Evolutionary conservation across 1,140 invertebrate genomes (phyloP).

Genomic region (Polypedilum pembai): DNA sequence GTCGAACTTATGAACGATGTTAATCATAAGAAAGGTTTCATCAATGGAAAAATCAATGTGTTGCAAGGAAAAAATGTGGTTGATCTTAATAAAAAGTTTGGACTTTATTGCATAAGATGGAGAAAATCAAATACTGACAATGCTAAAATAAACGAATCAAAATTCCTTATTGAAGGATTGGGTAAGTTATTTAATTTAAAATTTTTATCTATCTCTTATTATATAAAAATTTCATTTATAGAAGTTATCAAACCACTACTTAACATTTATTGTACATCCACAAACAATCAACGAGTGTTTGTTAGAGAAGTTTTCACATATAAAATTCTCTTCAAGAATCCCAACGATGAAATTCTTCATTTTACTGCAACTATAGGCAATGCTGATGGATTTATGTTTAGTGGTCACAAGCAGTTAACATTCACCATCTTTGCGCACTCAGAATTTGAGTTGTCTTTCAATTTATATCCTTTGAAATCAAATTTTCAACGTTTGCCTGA

Average conservation of each 20-base stretch:
- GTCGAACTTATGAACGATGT: conserved; percentile 37
- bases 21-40: conserved; percentile 40
- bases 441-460: conserved; percentile 41
- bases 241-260: conserved; percentile 40
- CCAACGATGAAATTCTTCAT: conserved; percentile 38
- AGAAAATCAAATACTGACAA: conserved; percentile 37
- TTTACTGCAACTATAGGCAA: conserved; percentile 37
- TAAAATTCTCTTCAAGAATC: conserved; percentile 41
- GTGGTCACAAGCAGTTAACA: conserved; percentile 40
- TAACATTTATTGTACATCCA: conserved; percentile 40
- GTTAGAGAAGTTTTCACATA: conserved; percentile 43
- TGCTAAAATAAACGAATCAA: conserved; percentile 39
- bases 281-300: conserved; percentile 43
- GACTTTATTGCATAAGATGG: conserved; percentile 42
- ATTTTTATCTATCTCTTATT: neutral
- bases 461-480: conserved; percentile 42
- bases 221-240: neutral
- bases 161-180: conserved; percentile 40
- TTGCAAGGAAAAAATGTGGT: conserved; percentile 19
- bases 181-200: conserved; percentile 1
- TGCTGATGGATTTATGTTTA: conserved; percentile 43
- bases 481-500: conserved; percentile 42
- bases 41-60: conserved; percentile 37
- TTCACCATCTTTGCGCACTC: conserved; percentile 41
- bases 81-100: conserved; percentile 33